Evolutionary conservation across 64 coral and sea anemone genomes (phyloP).

Genomic region (Montipora efflorescens): DNA sequence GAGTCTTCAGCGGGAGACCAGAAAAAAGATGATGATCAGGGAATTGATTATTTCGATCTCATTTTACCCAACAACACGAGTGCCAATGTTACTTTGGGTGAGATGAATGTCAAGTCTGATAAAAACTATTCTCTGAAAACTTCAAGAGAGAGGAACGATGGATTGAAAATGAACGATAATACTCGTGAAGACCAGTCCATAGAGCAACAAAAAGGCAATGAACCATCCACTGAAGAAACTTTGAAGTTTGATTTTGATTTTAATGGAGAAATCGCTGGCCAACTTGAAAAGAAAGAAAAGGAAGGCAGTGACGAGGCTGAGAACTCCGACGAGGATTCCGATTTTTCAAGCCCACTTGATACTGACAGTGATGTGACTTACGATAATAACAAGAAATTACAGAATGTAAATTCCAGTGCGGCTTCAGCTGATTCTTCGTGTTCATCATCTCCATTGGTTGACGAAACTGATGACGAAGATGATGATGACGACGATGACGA

Average conservation of each 20-base stretch:
- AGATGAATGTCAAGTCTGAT: background rate
- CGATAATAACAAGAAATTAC: background rate
- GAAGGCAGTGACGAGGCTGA: background rate
- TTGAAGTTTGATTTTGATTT: background rate
- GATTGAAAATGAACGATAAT: background rate
- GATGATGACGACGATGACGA: slow-evolving; percentile 32
- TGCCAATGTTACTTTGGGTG: background rate
- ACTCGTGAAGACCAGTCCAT: too few relatives aligned
- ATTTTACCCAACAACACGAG: background rate
- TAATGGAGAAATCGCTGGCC: background rate
- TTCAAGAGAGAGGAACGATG: background rate
- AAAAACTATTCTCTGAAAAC: background rate
- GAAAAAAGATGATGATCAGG: background rate
- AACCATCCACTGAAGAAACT: background rate
- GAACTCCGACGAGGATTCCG: slow-evolving; percentile 40
- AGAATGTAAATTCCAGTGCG: background rate
- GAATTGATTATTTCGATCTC: background rate
- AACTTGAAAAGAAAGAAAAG: slow-evolving; percentile 32
- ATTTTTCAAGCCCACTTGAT: slow-evolving; percentile 24
- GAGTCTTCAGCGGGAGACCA: background rate
- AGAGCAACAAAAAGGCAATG: background rate
- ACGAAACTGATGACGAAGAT: slow-evolving; percentile 42
- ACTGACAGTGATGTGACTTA: slow-evolving; percentile 32
- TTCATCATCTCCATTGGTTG: slow-evolving; percentile 10
- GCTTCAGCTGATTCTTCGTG: background rate